These are phyloP conservation scores for Numenius arquata DNA, from an alignment of 2,113 vertebrate species.

Conservation along the genomic window DNA sequence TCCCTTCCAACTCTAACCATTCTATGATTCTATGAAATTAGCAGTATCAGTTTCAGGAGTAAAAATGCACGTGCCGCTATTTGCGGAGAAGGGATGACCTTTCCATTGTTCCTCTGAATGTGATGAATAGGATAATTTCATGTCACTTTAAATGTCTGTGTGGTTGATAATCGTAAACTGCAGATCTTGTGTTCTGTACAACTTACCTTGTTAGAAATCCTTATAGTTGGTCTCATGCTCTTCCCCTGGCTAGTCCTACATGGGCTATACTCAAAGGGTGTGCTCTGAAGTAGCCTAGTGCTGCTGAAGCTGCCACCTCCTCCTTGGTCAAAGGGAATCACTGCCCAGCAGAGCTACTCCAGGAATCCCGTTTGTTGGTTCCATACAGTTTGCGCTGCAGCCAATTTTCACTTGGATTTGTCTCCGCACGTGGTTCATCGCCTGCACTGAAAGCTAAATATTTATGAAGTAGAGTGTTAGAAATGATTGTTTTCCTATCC, in stretches of 20 bases:
- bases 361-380: not conserved
- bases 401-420: slow-evolving; percentile 1
- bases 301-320: not conserved
- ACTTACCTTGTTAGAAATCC: not conserved
- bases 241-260: not conserved
- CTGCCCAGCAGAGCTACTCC: not conserved
- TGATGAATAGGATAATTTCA: not conserved
- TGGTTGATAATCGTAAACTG: not conserved
- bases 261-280: not conserved
- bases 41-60: not conserved
- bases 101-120: not conserved
- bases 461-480: slow-evolving; percentile 31
- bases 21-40: not conserved
- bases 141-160: not conserved
- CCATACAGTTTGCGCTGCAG: not conserved
- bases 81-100: not conserved
- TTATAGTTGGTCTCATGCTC: not conserved
- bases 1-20: too few relatives aligned
- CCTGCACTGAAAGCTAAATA: slow-evolving; percentile 31
- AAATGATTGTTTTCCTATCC: slow-evolving; percentile 47
- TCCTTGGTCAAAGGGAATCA: not conserved
- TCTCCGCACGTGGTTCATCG: not conserved
- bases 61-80: not conserved
- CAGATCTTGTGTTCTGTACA: not conserved
- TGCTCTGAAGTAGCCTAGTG: not conserved